These are phyloP conservation scores for Callorhinus ursinus DNA, from an alignment of 2,113 vertebrate genomes.

Conservation along the genomic window DNA sequence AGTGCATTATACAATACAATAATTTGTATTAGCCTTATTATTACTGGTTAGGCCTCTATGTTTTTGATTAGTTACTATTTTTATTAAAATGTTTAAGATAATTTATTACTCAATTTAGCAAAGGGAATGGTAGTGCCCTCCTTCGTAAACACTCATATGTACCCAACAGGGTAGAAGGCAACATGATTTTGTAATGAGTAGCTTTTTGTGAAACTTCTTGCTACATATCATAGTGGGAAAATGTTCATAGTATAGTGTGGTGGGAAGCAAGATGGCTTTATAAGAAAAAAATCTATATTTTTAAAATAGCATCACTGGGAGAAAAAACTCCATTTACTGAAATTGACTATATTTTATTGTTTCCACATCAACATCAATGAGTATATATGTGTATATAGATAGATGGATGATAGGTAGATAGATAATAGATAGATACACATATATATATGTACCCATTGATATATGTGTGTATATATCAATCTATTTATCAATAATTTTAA, in stretches of 20 bases:
- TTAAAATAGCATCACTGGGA: neutral
- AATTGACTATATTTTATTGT: neutral
- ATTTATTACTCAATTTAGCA: neutral
- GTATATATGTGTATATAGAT: neutral
- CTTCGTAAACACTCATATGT: neutral
- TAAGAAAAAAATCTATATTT: neutral
- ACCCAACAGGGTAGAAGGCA: neutral
- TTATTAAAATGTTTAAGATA: neutral
- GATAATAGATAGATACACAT: too few species aligned
- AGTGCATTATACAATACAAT: neutral
- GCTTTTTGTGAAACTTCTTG: neutral
- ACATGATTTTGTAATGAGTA: neutral
- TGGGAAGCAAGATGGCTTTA: neutral
- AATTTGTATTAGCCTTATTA: neutral
- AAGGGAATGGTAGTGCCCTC: neutral
- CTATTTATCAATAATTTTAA: slow-evolving; percentile 49
- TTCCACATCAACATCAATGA: slow-evolving; percentile 15
- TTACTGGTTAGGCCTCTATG: neutral
- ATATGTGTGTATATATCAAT: neutral
- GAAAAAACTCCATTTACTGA: neutral
- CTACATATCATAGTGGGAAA: neutral
- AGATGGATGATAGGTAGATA: too few species aligned
- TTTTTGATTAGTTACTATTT: neutral
- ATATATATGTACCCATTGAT: neutral
- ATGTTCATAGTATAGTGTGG: neutral